phyloP scores from a whole-genome alignment of 2,113 vertebrate genomes.

The Pseudolaguvia tuberculata region DNA sequence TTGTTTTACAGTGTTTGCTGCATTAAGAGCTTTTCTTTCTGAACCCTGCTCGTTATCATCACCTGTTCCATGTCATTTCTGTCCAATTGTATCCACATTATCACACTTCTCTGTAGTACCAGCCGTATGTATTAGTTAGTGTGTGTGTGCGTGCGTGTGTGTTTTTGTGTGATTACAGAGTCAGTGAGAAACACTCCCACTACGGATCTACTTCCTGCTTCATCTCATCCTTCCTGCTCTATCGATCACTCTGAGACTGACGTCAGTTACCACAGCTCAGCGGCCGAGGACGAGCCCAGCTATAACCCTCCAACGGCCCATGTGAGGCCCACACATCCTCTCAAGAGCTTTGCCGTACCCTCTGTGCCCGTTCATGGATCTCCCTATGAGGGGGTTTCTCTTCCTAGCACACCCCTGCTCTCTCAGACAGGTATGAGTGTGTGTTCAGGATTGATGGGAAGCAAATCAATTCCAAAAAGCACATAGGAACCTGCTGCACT shows the following conservation, averaged over 20 bases:
- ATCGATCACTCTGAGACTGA: conserved; percentile 83
- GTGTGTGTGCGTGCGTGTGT: conserved; percentile 19
- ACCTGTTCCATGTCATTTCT: background rate
- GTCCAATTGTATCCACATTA: background rate
- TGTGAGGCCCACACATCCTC: conserved; percentile 83
- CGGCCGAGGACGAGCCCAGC: conserved; percentile 83
- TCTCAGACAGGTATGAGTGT: conserved; percentile 79
- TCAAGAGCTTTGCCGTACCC: conserved; percentile 95
- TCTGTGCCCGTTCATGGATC: conserved; percentile 70
- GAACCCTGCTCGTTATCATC: background rate
- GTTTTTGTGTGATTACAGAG: conserved; percentile 67
- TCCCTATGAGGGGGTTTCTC: conserved; percentile 75
- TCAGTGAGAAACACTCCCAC: conserved; percentile 90
- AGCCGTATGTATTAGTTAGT: background rate
- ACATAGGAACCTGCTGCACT: no score
- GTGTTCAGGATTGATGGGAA: background rate
- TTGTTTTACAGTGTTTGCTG: background rate
- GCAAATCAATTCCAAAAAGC: background rate
- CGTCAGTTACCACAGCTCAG: conserved; percentile 78
- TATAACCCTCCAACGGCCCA: conserved; percentile 82
- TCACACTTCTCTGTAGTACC: background rate
- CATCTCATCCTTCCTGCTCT: conserved; percentile 75
- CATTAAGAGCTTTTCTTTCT: background rate
- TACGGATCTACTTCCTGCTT: conserved; percentile 81
- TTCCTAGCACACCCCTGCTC: conserved; percentile 88